These are phyloP conservation scores for Rhabdomys pumilio DNA, from an alignment of 2,797 vertebrate species.

Conservation along the genomic window DNA sequence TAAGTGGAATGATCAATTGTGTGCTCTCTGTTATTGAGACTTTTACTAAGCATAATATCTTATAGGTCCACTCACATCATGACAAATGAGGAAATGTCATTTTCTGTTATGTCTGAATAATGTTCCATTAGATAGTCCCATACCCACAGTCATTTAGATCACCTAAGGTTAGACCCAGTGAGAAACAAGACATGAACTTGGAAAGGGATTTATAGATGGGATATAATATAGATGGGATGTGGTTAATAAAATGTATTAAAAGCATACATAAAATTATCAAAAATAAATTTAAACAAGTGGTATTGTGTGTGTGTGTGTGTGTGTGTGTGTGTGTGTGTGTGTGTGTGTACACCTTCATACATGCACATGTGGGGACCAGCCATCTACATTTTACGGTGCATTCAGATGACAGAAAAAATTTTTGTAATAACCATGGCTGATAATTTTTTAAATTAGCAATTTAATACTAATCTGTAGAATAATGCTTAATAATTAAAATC, in stretches of 20 bases:
- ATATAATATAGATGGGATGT: too few relatives aligned
- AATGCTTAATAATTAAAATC: neutral
- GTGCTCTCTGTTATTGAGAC: neutral
- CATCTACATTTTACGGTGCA: neutral
- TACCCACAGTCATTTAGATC: neutral
- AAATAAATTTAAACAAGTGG: neutral
- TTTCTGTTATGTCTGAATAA: neutral
- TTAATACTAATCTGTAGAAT: neutral
- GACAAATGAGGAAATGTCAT: neutral
- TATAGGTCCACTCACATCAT: too few relatives aligned
- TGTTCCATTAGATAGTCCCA: neutral
- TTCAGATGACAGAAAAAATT: neutral
- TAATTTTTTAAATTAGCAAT: neutral
- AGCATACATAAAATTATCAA: neutral
- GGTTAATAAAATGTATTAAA: neutral
- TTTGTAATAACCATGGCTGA: neutral
- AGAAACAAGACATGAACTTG: neutral
- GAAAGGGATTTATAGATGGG: accelerated
- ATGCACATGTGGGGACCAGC: neutral
- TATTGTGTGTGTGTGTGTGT: too few relatives aligned
- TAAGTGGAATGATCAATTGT: neutral
- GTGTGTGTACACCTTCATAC: accelerated
- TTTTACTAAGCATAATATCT: neutral
- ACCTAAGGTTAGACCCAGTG: too few relatives aligned
- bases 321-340: neutral